Evolutionary conservation across 2,888 invertebrate species (phyloP), one percentile per base, ranked within the genome.

Genomic region (Odontocerum albicorne): DNA sequence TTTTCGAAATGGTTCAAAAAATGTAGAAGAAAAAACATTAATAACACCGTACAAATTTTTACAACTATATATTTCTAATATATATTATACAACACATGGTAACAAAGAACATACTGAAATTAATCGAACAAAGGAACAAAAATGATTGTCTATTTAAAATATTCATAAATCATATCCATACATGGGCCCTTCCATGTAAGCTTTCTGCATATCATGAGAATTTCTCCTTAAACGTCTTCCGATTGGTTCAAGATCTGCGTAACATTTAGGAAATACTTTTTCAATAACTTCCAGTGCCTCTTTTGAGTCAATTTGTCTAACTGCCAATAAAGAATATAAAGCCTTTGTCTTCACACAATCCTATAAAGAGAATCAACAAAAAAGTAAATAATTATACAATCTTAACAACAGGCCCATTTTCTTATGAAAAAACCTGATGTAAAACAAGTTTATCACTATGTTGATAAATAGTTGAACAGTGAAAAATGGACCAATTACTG

Each of bases 301-400:
- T 43, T 79, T 75, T 55, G 80, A 74, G 0, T 81, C 76, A 13
- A 96, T 83, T 65, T 89, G 84, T 49, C 93, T 81, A 0, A 91
- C 92, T 42, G 92, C 87, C 63, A 92, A 65, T 1, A 97, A 84
- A 0, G 96, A 96, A 62, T 85, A 80, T 17, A 90, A 66, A 0
- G 97, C 96, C 76, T 94, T 93, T 1, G 84, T 82, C 71, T 90
- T 93, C 0, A 97, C 96, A 74, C 97, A 97, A 63, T 88, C 83
- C 86, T 90, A 68, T 13, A 78, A 65, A 58, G 49, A 62, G 12
- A 57, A 20, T 63, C n/a, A 42, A 22, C 40, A 53, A 32, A 19
- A 22, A 33, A 16, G 7, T 1, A 16, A 7, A 39, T 7, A 7
- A 6, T 27, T n/a, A 43, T 13, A 54, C 17, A n/a, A n/a, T n/a